These are phyloP conservation scores for Hanleya hanleyi DNA, from an alignment of 2,888 invertebrate species.

Conservation along the genomic window DNA sequence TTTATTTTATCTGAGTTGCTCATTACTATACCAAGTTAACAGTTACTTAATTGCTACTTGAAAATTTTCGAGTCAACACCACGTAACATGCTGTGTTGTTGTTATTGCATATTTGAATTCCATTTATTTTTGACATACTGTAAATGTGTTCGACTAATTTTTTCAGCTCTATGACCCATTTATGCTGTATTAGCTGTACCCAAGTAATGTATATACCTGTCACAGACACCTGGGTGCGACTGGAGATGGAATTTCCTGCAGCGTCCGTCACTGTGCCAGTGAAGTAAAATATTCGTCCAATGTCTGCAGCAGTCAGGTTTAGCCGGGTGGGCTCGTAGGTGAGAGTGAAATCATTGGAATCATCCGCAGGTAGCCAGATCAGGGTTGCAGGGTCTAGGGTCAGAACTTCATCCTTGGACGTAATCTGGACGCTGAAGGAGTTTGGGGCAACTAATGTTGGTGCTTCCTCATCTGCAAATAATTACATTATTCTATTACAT, in stretches of 20 bases:
- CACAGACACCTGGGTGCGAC: conserved; percentile 49
- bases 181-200: too few species aligned
- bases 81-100: too few species aligned
- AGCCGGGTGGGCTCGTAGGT: conserved; percentile 12
- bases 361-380: conserved; percentile 16
- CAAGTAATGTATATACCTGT: conserved; percentile 40
- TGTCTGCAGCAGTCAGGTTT: conserved; percentile 19
- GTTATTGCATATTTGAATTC: too few species aligned
- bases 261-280: conserved; percentile 43
- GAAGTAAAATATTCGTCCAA: conserved; percentile 42
- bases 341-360: conserved; percentile 17
- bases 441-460: conserved; percentile 21
- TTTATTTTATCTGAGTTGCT: too few species aligned
- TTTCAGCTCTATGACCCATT: too few species aligned
- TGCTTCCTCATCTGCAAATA: conserved; percentile 29
- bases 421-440: conserved; percentile 19
- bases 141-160: too few species aligned
- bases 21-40: too few species aligned
- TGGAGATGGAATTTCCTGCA: conserved; percentile 41
- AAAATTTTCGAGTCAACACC: too few species aligned
- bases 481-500: too few species aligned
- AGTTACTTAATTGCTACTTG: too few species aligned
- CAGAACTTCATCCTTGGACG: neutral
- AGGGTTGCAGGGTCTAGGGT: conserved; percentile 14
- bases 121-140: too few species aligned